Percentiles rank a stretch among this genome's conserved stretches.
Evolutionary conservation across 2,797 vertebrate species (phyloP).

Genomic region (Malurus splendens): DNA sequence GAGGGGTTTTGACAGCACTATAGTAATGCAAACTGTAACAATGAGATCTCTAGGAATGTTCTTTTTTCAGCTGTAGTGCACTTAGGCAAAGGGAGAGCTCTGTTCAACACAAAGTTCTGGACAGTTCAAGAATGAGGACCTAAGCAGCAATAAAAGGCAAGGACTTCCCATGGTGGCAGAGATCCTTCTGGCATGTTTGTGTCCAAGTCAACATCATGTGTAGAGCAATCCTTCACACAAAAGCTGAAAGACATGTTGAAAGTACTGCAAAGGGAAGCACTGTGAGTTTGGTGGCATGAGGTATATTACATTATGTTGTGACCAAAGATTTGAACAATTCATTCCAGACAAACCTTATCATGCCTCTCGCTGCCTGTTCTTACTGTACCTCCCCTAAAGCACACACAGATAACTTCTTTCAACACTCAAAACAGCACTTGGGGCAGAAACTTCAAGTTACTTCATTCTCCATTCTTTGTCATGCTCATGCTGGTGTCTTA

Average conservation of each 20-base stretch:
- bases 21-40: neutral
- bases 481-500: neutral
- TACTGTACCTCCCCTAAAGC: neutral
- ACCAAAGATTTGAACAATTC: constrained; percentile 2
- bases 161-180: neutral
- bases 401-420: constrained; percentile 33
- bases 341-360: constrained; percentile 10
- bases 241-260: neutral
- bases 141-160: neutral
- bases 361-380: neutral
- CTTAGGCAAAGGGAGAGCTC: neutral
- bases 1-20: neutral
- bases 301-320: neutral
- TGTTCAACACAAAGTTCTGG: neutral
- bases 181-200: neutral
- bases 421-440: neutral
- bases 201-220: neutral
- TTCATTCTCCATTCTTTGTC: neutral
- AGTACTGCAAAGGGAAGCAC: neutral
- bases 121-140: neutral
- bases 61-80: neutral
- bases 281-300: neutral
- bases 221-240: neutral
- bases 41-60: neutral
- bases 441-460: neutral